A percentile compares a stretch with the other conserved stretches of the same genome.
Evolutionary conservation across 53 echinoderm and acorn worm species (phyloP).

Genomic region (Glandiceps talaboti): DNA sequence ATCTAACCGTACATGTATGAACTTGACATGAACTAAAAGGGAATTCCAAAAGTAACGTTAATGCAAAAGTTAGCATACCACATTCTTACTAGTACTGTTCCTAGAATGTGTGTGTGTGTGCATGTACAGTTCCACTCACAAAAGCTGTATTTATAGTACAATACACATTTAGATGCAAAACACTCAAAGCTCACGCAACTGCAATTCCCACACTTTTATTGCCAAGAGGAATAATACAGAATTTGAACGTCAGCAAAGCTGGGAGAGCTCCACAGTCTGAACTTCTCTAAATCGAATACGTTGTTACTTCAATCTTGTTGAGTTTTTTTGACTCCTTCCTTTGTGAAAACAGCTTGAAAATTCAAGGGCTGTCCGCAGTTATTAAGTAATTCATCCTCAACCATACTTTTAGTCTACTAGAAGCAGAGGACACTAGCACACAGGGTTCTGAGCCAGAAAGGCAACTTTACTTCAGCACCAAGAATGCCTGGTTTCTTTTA

Average conservation of each 20-base stretch:
- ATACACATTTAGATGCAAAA: neutral
- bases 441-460: neutral
- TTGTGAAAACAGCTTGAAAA: neutral
- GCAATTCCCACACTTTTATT: neutral
- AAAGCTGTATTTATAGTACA: too few relatives aligned
- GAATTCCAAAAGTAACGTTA: too few relatives aligned
- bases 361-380: neutral
- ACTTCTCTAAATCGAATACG: too few relatives aligned
- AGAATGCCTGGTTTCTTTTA: neutral
- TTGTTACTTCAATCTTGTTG: neutral
- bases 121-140: too few relatives aligned
- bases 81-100: too few relatives aligned
- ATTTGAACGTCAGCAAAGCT: neutral
- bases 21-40: too few relatives aligned
- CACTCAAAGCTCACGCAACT: neutral
- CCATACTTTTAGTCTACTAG: neutral
- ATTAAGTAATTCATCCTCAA: neutral
- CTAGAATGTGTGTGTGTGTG: too few relatives aligned
- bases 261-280: neutral
- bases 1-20: too few relatives aligned
- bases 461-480: neutral
- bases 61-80: too few relatives aligned
- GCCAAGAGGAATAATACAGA: neutral
- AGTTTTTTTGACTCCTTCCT: neutral
- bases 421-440: neutral